Conservation (phyloP, 2,797 vertebrate genomes). For the Parauchenoglanis ngamensis region DNA sequence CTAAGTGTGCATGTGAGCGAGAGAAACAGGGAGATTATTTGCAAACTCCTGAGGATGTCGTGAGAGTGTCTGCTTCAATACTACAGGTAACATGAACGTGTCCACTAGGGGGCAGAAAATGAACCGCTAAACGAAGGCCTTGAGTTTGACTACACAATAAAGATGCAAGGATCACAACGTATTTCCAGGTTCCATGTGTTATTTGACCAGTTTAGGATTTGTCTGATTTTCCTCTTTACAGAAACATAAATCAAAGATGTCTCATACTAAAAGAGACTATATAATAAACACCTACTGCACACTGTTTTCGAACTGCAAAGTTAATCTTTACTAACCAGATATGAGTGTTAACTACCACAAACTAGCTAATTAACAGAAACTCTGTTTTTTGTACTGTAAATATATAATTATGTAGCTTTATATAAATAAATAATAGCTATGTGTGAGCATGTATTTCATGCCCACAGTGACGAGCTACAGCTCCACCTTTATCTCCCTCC, state of each 20-base stretch:
- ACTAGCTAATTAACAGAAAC: not conserved
- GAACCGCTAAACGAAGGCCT: not conserved
- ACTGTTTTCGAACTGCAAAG: not conserved
- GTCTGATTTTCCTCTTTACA: not conserved
- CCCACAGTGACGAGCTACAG: not conserved
- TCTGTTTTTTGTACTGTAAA: not conserved
- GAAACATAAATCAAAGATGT: not conserved
- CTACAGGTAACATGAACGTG: not conserved
- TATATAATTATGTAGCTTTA: not conserved
- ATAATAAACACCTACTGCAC: not conserved
- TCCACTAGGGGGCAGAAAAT: slow-evolving; percentile 3
- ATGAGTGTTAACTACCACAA: not conserved
- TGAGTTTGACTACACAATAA: not conserved
- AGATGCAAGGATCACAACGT: not conserved
- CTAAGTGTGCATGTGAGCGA: no score
- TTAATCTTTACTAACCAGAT: not conserved
- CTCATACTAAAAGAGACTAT: not conserved
- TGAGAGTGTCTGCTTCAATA: not conserved
- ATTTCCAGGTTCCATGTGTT: not conserved
- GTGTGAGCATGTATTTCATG: not conserved
- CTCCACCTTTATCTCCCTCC: not conserved
- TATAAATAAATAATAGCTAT: not conserved
- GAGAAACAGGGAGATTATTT: not conserved
- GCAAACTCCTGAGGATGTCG: not conserved
- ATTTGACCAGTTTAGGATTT: not conserved